Conservation (phyloP, 2,888 invertebrate species). For the Cryptocephalus moraei region DNA sequence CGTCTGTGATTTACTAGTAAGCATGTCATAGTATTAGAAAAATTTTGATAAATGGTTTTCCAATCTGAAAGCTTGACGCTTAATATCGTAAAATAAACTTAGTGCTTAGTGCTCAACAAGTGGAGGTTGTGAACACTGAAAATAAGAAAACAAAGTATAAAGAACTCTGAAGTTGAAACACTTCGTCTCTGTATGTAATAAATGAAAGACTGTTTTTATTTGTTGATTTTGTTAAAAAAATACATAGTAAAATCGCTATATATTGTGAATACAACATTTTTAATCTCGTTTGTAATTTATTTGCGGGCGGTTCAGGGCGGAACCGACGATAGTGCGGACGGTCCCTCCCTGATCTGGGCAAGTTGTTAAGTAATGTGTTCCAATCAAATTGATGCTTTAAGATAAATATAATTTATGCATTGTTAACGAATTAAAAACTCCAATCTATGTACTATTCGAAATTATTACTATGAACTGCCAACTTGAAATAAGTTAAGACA, state of each 20-base stretch:
- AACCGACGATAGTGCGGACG: background rate
- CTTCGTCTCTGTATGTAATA: conserved; percentile 11
- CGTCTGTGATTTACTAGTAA: conserved; percentile 27
- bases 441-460: conserved; percentile 12
- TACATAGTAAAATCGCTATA: conserved; percentile 12
- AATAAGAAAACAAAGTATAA: background rate
- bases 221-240: conserved; percentile 20
- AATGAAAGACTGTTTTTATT: conserved; percentile 26
- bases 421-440: conserved; percentile 13
- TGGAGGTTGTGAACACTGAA: conserved; percentile 31
- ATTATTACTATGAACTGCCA: conserved; percentile 21
- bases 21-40: conserved; percentile 22
- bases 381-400: conserved; percentile 14
- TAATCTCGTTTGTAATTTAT: conserved; percentile 12
- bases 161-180: conserved; percentile 14
- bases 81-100: conserved; percentile 24
- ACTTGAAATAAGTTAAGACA: conserved; percentile 6
- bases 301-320: conserved; percentile 7
- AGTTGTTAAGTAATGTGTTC: conserved; percentile 12
- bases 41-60: conserved; percentile 5
- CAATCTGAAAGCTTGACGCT: conserved; percentile 16
- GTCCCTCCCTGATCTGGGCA: no score
- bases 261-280: conserved; percentile 9
- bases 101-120: conserved; percentile 27
- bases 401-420: conserved; percentile 13